A percentile compares a stretch with the other conserved stretches of the same genome.
Evolutionary conservation across 2,113 vertebrate genomes (phyloP).

Genomic region (Pycnonotus jocosus): DNA sequence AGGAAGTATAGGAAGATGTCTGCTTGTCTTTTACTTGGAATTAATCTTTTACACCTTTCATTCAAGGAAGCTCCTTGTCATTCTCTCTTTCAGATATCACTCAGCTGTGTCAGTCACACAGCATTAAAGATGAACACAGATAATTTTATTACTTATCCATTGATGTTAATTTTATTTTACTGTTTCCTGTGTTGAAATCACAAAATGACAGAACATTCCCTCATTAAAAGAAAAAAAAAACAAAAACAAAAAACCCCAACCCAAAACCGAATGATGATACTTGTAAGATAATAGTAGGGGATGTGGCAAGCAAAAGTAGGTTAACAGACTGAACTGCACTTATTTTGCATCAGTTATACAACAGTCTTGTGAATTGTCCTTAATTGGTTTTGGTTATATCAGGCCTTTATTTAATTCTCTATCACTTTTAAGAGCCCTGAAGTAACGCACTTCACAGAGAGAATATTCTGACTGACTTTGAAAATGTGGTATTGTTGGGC

Average conservation of each 20-base stretch:
- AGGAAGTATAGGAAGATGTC: not conserved
- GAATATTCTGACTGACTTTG: conserved; percentile 44
- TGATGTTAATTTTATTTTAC: not conserved
- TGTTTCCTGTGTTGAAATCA: not conserved
- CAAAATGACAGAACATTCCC: not conserved
- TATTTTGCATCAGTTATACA: conserved; percentile 29
- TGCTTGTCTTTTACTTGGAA: not conserved
- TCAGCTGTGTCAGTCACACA: not conserved
- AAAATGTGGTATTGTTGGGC: conserved; percentile 36
- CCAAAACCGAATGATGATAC: not conserved
- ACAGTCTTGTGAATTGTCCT: conserved; percentile 7
- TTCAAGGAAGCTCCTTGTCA: not conserved
- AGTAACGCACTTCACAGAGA: conserved; percentile 22
- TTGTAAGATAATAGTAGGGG: not conserved
- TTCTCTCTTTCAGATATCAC: not conserved
- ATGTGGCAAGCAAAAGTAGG: conserved; percentile 8
- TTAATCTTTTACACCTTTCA: not conserved
- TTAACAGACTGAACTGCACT: not conserved
- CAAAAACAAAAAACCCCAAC: no score
- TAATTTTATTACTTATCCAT: not conserved
- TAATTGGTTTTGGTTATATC: conserved; percentile 47
- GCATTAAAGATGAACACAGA: not conserved
- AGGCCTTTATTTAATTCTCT: conserved; percentile 42
- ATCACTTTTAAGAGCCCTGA: conserved; percentile 21
- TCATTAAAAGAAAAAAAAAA: not conserved